phyloP scores from a whole-genome alignment of 2,888 invertebrate species.

The Napeogenes inachia region DNA sequence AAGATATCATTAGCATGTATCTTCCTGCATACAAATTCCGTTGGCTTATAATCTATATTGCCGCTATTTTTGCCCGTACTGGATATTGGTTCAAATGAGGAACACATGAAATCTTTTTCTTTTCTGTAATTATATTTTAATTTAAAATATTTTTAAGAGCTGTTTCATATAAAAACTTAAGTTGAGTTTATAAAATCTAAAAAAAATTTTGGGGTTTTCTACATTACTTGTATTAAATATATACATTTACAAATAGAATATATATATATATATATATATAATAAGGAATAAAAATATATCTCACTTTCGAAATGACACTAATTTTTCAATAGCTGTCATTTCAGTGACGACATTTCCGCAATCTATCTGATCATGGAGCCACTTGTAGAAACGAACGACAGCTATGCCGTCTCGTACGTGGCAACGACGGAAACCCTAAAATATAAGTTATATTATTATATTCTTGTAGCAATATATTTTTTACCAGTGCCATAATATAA shows the following conservation, averaged over 20 bases:
- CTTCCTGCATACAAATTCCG: constrained; percentile 80
- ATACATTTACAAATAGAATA: too few species aligned
- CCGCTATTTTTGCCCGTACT: constrained; percentile 94
- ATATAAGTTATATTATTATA: too few species aligned
- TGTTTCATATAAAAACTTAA: too few species aligned
- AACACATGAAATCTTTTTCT: constrained; percentile 85
- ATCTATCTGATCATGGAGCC: constrained; percentile 82
- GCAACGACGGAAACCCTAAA: constrained; percentile 83
- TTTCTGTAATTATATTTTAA: constrained; percentile 59
- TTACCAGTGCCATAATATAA: too few species aligned
- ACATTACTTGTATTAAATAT: too few species aligned
- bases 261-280: too few species aligned
- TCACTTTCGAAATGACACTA: constrained; percentile 82
- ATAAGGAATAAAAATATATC: constrained; percentile 11
- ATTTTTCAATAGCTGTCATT: constrained; percentile 82
- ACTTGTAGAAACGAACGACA: constrained; percentile 87
- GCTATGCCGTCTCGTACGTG: constrained; percentile 92
- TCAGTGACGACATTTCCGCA: constrained; percentile 78
- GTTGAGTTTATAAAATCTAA: too few species aligned
- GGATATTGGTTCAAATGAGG: constrained; percentile 94
- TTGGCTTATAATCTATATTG: constrained; percentile 93
- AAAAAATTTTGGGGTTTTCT: too few species aligned
- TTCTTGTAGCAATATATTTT: too few species aligned
- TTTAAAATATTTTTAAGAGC: too few species aligned
- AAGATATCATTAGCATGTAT: constrained; percentile 87